A percentile compares a stretch with the other conserved stretches of the same genome.
Conservation (phyloP, 2,888 invertebrate species). For the Drosophila gaucha region DNA sequence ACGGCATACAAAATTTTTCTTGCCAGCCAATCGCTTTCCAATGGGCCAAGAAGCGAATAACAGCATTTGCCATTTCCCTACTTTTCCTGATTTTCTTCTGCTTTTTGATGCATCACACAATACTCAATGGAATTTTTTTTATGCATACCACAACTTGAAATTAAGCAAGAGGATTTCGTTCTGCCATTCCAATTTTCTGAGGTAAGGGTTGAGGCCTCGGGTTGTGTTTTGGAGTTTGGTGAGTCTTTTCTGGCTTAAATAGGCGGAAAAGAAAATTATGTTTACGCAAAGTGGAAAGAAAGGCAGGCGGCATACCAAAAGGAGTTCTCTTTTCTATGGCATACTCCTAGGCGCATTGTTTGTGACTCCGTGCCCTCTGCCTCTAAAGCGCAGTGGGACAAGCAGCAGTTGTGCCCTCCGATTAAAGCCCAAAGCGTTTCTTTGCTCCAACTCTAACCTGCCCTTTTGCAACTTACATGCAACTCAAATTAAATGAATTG, state of each 20-base stretch:
- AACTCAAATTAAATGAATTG: conserved; percentile 80
- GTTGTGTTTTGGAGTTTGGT: conserved; percentile 15
- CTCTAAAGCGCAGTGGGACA: conserved; percentile 20
- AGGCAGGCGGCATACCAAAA: conserved; percentile 18
- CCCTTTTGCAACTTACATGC: conserved; percentile 51
- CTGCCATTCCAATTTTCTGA: not conserved
- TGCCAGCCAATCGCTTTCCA: conserved; percentile 51
- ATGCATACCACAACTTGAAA: conserved; percentile 57
- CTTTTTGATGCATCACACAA: conserved; percentile 41
- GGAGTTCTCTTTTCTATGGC: conserved; percentile 40
- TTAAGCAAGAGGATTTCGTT: conserved; percentile 54
- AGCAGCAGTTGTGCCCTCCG: conserved; percentile 24
- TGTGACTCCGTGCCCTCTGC: conserved; percentile 8
- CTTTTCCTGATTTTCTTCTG: not conserved
- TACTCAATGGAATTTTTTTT: conserved; percentile 39
- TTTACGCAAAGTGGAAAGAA: conserved; percentile 65
- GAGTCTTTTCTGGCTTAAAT: conserved; percentile 70
- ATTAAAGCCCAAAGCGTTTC: conserved; percentile 44
- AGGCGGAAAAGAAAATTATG: conserved; percentile 81
- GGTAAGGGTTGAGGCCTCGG: conserved; percentile 5
- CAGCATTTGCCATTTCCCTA: conserved; percentile 6
- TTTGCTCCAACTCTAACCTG: not conserved
- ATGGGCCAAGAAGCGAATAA: conserved; percentile 19
- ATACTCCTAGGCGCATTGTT: conserved; percentile 47
- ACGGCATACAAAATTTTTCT: conserved; percentile 30